These are phyloP conservation scores for Falco berigora DNA, from an alignment of 2,797 vertebrate species.

Conservation along the genomic window DNA sequence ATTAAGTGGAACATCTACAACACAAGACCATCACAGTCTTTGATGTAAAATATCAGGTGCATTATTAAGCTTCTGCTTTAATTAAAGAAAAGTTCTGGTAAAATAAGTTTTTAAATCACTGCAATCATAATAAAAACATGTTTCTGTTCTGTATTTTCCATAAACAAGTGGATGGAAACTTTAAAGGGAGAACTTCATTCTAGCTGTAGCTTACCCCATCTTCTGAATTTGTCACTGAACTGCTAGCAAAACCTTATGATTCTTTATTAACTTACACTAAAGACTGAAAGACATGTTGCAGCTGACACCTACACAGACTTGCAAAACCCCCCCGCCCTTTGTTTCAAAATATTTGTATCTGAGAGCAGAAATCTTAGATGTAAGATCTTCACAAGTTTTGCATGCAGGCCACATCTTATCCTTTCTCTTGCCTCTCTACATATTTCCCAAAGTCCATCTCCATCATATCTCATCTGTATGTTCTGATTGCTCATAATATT, in stretches of 20 bases:
- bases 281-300: neutral
- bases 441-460: neutral
- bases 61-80: neutral
- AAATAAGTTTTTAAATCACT: neutral
- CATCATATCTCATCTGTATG: neutral
- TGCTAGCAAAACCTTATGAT: neutral
- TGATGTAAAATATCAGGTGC: neutral
- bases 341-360: neutral
- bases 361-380: neutral
- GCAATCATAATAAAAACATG: neutral
- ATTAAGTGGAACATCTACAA: neutral
- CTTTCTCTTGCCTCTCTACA: neutral
- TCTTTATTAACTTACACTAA: neutral
- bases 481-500: neutral
- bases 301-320: neutral
- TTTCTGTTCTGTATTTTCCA: neutral
- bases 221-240: neutral
- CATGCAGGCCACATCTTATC: neutral
- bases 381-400: neutral
- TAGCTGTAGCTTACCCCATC: neutral
- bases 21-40: neutral
- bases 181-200: neutral
- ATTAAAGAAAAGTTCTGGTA: neutral
- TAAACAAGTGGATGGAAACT: neutral
- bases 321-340: rapidly evolving